Evolutionary conservation across 1,140 invertebrate species (phyloP).

Genomic region (Aphis gossypii): DNA sequence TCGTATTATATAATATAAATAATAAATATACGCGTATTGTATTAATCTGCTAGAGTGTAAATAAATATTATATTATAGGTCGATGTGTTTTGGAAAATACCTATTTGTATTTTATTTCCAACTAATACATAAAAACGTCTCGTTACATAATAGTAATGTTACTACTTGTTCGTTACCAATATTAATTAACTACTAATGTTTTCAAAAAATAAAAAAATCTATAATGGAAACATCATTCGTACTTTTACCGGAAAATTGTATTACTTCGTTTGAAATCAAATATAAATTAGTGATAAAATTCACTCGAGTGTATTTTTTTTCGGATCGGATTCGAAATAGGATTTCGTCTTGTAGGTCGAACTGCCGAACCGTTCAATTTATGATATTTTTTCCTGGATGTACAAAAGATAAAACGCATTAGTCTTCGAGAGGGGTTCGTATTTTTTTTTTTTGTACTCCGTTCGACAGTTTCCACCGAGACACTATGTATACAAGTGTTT

Average conservation of each 20-base stretch:
- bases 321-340: not conserved
- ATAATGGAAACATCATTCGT: not conserved
- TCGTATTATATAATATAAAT: not conserved
- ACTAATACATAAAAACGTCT: not conserved
- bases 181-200: not conserved
- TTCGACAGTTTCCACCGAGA: conserved; percentile 2
- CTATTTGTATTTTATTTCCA: not conserved
- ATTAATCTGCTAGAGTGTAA: not conserved
- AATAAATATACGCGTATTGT: not conserved
- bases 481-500: conserved; percentile 7
- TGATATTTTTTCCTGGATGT: conserved; percentile 1
- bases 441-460: not conserved
- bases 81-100: not conserved
- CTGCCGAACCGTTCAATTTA: not conserved
- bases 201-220: not conserved
- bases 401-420: conserved; percentile 20
- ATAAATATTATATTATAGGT: not conserved
- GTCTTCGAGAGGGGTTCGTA: not conserved
- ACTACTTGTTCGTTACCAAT: not conserved
- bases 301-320: not conserved
- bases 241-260: conserved; percentile 14
- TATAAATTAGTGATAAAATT: conserved; percentile 61
- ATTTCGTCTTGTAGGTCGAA: conserved; percentile 19
- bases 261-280: conserved; percentile 8
- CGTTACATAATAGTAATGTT: not conserved